Evolutionary conservation across 2,113 vertebrate genomes (phyloP), one percentile per base, ranked within the genome.

Genomic region (Neoarius graeffei): DNA sequence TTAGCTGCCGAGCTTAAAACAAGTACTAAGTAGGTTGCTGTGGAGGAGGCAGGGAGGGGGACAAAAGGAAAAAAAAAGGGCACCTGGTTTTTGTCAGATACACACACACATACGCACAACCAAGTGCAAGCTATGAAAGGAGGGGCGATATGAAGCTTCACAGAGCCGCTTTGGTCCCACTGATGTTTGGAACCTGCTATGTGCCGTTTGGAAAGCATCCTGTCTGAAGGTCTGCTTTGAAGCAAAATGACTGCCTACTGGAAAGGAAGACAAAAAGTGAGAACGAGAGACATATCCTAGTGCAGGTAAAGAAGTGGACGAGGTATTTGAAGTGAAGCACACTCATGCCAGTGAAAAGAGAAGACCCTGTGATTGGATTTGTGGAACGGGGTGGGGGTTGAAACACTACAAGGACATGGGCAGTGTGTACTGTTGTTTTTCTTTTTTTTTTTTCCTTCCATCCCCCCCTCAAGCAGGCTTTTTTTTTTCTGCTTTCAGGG

Each of bases 1-100:
- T 88, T 66, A 84, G 86, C 35, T 59, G 81, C 30, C 15, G 23
- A 64, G n/a, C 71, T 76, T 66, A 54, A 83, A 74, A 83, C 71
- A 62, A 83, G 52, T 66, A 48, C 79, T 60, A 87, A 73, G 69
- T 76, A 57, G 50, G 60, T 14, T 71, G 52, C 64, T 52, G 54
- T 17, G 54, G 23, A 69, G 5, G 14, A 56, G 25, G 9, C 0
- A 7, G 17, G n/a, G 30, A 19, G 2, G n/a, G 67, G 27, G 19
- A 13, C 23, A 64, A 62, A 76, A 76, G 79, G 42, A 64, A n/a
- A 64, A 77, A 66, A 76, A 59, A 69, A 81, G 52, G 81, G 83
- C 87, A 88, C 88, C 90, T 91, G 88, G 86, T 89, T 86, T 82
- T 91, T 20, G 88, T 89, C 88, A 89, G 87, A 88, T 67, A 76